Percentiles rank a stretch among this genome's conserved stretches.
Evolutionary conservation across 2,113 vertebrate species (phyloP).

Genomic region (Fulmarus glacialis): DNA sequence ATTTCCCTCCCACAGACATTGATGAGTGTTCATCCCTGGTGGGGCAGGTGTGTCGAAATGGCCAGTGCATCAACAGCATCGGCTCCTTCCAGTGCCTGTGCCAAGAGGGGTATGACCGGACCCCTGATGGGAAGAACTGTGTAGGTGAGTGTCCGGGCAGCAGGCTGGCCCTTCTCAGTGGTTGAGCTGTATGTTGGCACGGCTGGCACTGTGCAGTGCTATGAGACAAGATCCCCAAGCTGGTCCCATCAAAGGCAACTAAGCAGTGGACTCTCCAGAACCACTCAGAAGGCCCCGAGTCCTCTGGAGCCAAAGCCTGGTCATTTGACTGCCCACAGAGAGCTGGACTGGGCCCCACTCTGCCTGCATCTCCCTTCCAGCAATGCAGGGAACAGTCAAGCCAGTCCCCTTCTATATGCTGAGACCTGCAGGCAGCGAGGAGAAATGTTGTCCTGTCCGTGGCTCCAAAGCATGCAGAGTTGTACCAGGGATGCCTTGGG

Average conservation of each 20-base stretch:
- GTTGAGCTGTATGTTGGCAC: not conserved
- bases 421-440: not conserved
- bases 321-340: not conserved
- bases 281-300: not conserved
- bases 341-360: not conserved
- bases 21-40: conserved; percentile 87
- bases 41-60: conserved; percentile 89
- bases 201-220: not conserved
- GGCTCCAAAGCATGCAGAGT: not conserved
- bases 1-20: conserved; percentile 74
- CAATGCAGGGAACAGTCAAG: not conserved
- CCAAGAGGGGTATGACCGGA: conserved; percentile 90
- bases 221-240: fast-evolving
- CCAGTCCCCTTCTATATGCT: not conserved
- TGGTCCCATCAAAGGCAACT: not conserved
- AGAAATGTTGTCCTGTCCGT: not conserved
- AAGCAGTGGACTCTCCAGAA: not conserved
- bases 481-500: not conserved
- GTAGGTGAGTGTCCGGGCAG: conserved; percentile 77
- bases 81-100: conserved; percentile 94
- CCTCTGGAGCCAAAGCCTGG: not conserved
- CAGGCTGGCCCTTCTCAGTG: not conserved
- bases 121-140: conserved; percentile 89
- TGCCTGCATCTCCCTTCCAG: not conserved
- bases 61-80: conserved; percentile 89